Evolutionary conservation across 1,140 invertebrate genomes (phyloP).

Genomic region (Drosophila kikkawai): DNA sequence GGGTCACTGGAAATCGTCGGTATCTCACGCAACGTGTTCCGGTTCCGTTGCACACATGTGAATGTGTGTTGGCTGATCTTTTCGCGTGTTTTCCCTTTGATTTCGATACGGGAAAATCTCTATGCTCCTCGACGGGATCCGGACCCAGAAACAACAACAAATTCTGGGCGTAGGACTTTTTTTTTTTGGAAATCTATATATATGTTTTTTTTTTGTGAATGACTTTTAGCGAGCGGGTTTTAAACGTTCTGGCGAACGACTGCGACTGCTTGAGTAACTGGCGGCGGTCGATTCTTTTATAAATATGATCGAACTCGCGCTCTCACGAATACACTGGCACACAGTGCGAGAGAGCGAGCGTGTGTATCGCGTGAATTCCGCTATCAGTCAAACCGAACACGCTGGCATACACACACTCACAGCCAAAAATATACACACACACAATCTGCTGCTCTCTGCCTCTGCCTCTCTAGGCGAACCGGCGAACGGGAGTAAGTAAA

Average conservation of each 20-base stretch:
- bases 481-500: slow-evolving; percentile 76
- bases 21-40: slow-evolving; percentile 67
- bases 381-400: slow-evolving; percentile 74
- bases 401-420: slow-evolving; percentile 42
- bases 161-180: slow-evolving; percentile 31
- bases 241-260: slow-evolving; percentile 73
- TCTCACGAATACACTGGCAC: slow-evolving; percentile 11
- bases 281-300: slow-evolving; percentile 75
- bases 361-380: slow-evolving; percentile 79
- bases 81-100: slow-evolving; percentile 32
- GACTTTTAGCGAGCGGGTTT: slow-evolving; percentile 34
- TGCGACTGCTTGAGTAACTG: slow-evolving; percentile 77
- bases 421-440: slow-evolving; percentile 38
- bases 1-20: slow-evolving; percentile 55
- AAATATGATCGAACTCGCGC: slow-evolving; percentile 68
- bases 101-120: neutral
- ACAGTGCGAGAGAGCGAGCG: slow-evolving; percentile 1
- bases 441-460: neutral
- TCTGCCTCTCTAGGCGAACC: slow-evolving; percentile 44
- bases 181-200: slow-evolving; percentile 14
- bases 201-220: neutral
- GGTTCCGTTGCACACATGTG: slow-evolving; percentile 67
- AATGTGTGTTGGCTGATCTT: slow-evolving; percentile 13
- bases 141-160: slow-evolving; percentile 9
- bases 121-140: neutral